Conservation (phyloP, 1,140 invertebrate species). For the Brachionus sp. region DNA sequence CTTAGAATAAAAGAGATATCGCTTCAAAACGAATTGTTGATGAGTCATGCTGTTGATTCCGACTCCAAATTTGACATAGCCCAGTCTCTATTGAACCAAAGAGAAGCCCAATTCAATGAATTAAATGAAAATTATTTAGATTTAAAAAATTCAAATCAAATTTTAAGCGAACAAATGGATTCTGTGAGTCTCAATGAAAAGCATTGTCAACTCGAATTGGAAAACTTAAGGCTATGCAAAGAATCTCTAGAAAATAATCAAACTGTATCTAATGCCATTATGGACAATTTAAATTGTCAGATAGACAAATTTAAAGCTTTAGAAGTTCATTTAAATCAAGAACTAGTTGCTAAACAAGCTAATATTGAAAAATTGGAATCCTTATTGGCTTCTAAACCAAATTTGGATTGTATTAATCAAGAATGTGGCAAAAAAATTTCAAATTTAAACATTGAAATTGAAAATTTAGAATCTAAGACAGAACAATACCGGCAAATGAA, state of each 20-base stretch:
- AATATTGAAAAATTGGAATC: neutral
- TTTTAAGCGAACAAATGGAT: neutral
- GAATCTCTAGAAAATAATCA: neutral
- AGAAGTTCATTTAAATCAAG: neutral
- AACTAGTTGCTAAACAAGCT: neutral
- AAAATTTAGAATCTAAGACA: neutral
- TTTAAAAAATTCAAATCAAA: neutral
- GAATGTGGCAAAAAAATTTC: neutral
- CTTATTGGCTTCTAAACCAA: neutral
- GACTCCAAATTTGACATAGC: neutral
- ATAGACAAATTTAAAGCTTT: neutral
- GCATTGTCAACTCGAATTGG: neutral
- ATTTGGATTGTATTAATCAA: neutral
- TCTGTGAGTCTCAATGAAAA: neutral
- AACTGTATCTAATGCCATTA: neutral
- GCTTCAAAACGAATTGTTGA: neutral
- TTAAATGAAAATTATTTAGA: neutral
- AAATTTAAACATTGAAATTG: neutral
- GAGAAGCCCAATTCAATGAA: neutral
- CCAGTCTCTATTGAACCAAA: neutral
- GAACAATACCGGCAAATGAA: neutral
- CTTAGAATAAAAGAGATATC: neutral
- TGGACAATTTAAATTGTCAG: neutral
- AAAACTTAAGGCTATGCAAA: neutral
- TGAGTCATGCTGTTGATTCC: neutral